Evolutionary conservation across 2,797 vertebrate species (phyloP).

Genomic region (Typhlichthys subterraneus): DNA sequence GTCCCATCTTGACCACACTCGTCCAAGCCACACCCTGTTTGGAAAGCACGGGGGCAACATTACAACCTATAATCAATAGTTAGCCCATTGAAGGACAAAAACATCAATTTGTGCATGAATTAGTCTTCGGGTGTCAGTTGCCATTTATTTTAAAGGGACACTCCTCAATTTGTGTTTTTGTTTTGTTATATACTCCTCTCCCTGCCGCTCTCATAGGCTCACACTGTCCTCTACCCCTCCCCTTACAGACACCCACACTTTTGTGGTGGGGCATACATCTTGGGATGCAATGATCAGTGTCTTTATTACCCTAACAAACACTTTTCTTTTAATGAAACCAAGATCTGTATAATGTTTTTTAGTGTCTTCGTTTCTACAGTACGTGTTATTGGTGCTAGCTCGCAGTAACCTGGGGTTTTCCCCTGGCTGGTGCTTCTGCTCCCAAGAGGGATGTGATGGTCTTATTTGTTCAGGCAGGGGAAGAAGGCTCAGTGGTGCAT

Average conservation of each 20-base stretch:
- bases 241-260: too few relatives aligned
- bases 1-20: too few relatives aligned
- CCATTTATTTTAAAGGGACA: too few relatives aligned
- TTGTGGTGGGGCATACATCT: too few relatives aligned
- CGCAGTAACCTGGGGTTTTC: constrained; percentile 47
- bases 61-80: constrained; percentile 34
- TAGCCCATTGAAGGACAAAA: constrained; percentile 15
- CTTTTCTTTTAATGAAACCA: too few relatives aligned
- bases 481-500: constrained; percentile 50
- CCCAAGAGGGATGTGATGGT: constrained; percentile 27
- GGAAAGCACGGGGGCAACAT: constrained; percentile 11
- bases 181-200: too few relatives aligned
- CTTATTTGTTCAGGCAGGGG: constrained; percentile 45
- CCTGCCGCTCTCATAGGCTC: too few relatives aligned
- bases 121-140: too few relatives aligned
- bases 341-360: constrained; percentile 10
- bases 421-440: constrained; percentile 34
- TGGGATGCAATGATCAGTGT: too few relatives aligned
- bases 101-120: background rate
- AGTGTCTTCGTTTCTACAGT: background rate
- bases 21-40: constrained; percentile 10
- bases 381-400: constrained; percentile 54
- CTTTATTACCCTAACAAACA: background rate
- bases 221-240: too few relatives aligned
- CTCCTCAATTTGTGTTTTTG: too few relatives aligned